Conservation (phyloP, 2,113 vertebrate genomes). For the Monopterus albus region DNA sequence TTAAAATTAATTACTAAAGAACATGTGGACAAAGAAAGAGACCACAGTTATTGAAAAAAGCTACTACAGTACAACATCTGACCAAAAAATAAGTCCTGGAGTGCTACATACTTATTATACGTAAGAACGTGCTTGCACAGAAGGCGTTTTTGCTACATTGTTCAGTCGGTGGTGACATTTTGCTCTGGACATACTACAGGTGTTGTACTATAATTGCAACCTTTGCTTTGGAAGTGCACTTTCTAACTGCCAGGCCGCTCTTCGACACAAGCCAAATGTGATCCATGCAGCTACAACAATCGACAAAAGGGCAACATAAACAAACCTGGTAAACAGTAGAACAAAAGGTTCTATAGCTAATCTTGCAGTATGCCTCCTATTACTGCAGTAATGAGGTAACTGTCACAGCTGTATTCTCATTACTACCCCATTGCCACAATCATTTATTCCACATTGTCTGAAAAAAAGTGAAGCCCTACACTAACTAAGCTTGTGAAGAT, state of each 20-base stretch:
- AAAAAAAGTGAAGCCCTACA: constrained; percentile 7
- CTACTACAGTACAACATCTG: background rate
- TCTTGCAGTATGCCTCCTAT: background rate
- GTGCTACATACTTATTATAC: too few relatives aligned
- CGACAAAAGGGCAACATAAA: background rate
- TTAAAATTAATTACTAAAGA: background rate
- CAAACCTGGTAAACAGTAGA: background rate
- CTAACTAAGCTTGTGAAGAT: constrained; percentile 16
- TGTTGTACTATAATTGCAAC: background rate
- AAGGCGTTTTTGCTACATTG: too few relatives aligned
- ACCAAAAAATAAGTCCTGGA: too few relatives aligned
- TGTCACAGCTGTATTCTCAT: constrained; percentile 15
- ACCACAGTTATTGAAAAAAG: background rate
- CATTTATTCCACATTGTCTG: background rate
- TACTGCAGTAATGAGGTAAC: constrained; percentile 12
- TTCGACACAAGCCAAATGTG: background rate
- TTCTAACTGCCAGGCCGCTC: too few relatives aligned
- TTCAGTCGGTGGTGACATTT: too few relatives aligned
- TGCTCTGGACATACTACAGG: too few relatives aligned
- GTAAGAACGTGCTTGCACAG: too few relatives aligned
- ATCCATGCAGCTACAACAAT: background rate
- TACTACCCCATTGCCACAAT: background rate
- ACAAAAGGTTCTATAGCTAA: constrained; percentile 5
- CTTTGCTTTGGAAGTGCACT: background rate
- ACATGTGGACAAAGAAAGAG: background rate